Evolutionary conservation across 1,140 invertebrate genomes (phyloP), one percentile per base, ranked within the genome.

Genomic region (Drosophila repletoides): DNA sequence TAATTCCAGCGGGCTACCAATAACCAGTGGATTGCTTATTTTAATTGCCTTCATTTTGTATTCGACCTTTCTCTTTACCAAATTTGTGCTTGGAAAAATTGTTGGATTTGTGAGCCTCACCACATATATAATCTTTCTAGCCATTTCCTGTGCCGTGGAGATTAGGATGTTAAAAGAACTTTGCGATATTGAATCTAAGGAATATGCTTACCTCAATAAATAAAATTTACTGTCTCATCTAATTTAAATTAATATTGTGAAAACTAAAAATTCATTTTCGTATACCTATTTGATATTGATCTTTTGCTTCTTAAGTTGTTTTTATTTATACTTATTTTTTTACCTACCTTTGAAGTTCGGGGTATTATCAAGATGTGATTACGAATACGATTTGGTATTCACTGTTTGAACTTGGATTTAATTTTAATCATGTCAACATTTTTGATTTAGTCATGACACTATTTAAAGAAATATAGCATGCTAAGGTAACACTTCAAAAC

Each of bases 121-220:
- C 31, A 93, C 95, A 83, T 97, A 97, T 89, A 89, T 92, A 0
- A 90, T 93, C 2, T 97, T 96, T 77, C 89, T 97, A 6, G 89
- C 93, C 15, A 81, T 96, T 59, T 95, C 95, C 5, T 93, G 93
- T 22, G 90, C 95, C 10, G 94, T 97, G 58, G 96, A 97, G 90
- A 96, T 91, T 92, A 94, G 41, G 94, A 95, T 91, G 94, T 95
- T 90, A 91, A 15, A 4, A 93, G 94, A 34, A 94, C 95, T 90
- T 86, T 96, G 60, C 94, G 36, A 83, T 12, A 56, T 83, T n/a
- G 73, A 84, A 15, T 17, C 31, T 0, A n/a, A 12, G 0, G 12
- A 65, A 1, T 67, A 41, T 33, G n/a, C 7, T 1, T 19, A 33
- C 24, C n/a, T 38, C 5, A 22, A 5, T 6, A 7, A 38, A 14